Evolutionary conservation across 1,140 invertebrate species (phyloP).

Genomic region (Macrostomum lignano): DNA sequence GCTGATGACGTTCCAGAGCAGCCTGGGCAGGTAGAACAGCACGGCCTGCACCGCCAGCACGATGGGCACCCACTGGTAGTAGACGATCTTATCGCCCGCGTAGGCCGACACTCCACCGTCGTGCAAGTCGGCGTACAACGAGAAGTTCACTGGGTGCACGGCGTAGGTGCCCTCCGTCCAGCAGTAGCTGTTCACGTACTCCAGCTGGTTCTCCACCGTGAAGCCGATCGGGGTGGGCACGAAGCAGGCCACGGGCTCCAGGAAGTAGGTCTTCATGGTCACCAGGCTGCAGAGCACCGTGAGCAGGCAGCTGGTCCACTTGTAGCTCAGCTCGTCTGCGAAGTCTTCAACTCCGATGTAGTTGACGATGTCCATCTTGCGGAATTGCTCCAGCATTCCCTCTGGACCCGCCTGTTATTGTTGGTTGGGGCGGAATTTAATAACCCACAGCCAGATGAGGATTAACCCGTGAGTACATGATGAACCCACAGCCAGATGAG

Average conservation of each 20-base stretch:
- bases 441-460: too few species aligned
- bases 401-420: too few species aligned
- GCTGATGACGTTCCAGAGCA: conserved; percentile 6
- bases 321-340: conserved; percentile 3
- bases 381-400: background rate
- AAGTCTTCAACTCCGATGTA: conserved; percentile 5
- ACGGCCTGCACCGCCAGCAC: conserved; percentile 7
- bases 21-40: conserved; percentile 7
- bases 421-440: too few species aligned
- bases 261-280: background rate
- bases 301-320: background rate
- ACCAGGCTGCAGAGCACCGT: background rate
- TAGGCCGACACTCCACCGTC: too few species aligned
- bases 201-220: background rate
- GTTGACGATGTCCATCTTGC: background rate
- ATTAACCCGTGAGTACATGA: too few species aligned
- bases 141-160: too few species aligned
- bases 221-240: background rate
- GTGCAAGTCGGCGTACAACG: too few species aligned
- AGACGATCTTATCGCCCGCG: background rate
- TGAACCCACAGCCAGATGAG: too few species aligned
- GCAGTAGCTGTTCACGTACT: conserved; percentile 4
- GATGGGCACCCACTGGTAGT: conserved; percentile 11
- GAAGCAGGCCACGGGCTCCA: conserved; percentile 4
- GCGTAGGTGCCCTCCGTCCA: conserved; percentile 4